phyloP scores from a whole-genome alignment of 2,888 invertebrate species.

The Ypsolopha scabrella region DNA sequence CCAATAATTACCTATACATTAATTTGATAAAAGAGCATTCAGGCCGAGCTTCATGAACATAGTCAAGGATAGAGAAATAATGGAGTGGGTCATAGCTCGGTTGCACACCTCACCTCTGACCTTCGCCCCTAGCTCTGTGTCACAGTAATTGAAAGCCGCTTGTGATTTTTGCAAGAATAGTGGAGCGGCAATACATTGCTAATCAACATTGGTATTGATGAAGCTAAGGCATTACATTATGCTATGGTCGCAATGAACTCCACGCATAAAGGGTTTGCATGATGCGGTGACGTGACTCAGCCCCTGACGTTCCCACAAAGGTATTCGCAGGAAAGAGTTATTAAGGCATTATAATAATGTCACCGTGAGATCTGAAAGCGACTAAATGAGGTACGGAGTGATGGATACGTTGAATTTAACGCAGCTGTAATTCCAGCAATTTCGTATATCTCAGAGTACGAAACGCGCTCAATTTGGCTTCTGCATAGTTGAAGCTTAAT shows the following conservation, averaged over 20 bases:
- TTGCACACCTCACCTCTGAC: slow-evolving; percentile 25
- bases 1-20: background rate
- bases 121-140: slow-evolving; percentile 24
- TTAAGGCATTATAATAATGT: slow-evolving; percentile 52
- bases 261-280: slow-evolving; percentile 37
- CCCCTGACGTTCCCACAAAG: slow-evolving; percentile 54
- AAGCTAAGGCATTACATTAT: background rate
- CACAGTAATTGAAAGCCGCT: slow-evolving; percentile 3
- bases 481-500: slow-evolving; percentile 30
- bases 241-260: background rate
- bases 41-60: background rate
- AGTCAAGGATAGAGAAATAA: slow-evolving; percentile 15
- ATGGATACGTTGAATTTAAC: slow-evolving; percentile 30
- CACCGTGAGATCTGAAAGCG: slow-evolving; percentile 42
- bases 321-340: slow-evolving; percentile 52
- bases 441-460: slow-evolving; percentile 21
- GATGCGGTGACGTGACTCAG: slow-evolving; percentile 44
- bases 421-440: slow-evolving; percentile 30
- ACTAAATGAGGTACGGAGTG: slow-evolving; percentile 15
- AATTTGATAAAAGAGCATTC: background rate
- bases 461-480: slow-evolving; percentile 34
- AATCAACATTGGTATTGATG: background rate
- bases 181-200: background rate
- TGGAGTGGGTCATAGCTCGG: slow-evolving; percentile 22
- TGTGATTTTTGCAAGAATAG: slow-evolving; percentile 2